Base-by-base conservation (phyloP, 2,888 invertebrate genomes). In the Megastigmus dorsalis region DNA sequence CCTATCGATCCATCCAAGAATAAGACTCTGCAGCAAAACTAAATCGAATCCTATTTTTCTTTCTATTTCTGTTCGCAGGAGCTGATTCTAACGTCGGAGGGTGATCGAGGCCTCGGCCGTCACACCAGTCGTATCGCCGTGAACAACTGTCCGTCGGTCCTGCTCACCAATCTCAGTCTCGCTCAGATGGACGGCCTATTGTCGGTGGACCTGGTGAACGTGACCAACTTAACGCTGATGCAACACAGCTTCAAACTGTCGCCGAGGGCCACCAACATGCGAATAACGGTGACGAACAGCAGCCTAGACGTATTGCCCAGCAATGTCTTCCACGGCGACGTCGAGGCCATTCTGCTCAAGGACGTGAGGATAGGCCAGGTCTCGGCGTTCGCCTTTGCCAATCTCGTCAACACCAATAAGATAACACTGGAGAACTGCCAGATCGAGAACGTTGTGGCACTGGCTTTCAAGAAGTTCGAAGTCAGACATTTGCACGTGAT, bases 401-500 rank as follows among this genome's bases (percentile, higher is more conserved):
- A 93, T 85, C 90, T 95, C 50, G 89, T 90, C 55, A 91, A 92
- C 80, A 91, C 92, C 60, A 91, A 92, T 80, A 91, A 89, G 62
- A 90, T 95, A 72, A 91, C 91, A 78, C 88, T 95, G 77, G 89
- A 89, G 36, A 90, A 93, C 80, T 92, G 93, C 70, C 85, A 85
- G 2, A 89, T 94, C 52, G 89, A 90, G 48, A 90, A 89, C 59
- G 90, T 95, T 55, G 92, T 93, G 79, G 90, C 91, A 45, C 92
- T 95, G 88, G 92, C 94, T 1, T 95, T 95, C 82, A 95, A 95
- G 83, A 94, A 94, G 87, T 94, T 95, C 83, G 91, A 92, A 28
- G 91, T 93, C 0, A 90, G 91, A 38, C 91, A 91, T 78, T 90
- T 95, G 77, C 89, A 91, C 78, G 86, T 95, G 62, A 89, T 90